These are phyloP conservation scores for Catagonus wagneri DNA, from an alignment of 2,113 vertebrate genomes.

Conservation along the genomic window DNA sequence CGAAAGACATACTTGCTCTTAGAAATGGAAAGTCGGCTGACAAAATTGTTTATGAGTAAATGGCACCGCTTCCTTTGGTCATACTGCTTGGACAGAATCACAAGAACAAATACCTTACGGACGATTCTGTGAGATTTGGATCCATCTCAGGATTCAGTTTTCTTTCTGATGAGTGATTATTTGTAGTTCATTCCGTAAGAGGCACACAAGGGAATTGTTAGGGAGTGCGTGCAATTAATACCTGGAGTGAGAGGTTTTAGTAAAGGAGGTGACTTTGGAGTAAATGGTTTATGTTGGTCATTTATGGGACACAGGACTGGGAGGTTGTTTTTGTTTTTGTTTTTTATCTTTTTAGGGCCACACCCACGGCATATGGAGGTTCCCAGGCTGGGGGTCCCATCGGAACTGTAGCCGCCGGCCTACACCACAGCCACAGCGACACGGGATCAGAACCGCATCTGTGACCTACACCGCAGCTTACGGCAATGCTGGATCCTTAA, in stretches of 20 bases:
- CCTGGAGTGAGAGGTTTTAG: neutral
- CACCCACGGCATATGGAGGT: no score
- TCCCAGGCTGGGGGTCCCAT: no score
- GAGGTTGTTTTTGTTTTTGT: neutral
- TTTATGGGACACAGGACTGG: neutral
- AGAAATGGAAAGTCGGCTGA: neutral
- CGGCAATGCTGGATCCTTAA: no score
- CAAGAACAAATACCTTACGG: neutral
- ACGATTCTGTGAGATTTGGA: conserved; percentile 1
- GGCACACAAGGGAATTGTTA: neutral
- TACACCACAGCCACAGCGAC: no score
- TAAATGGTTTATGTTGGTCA: neutral
- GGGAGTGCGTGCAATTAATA: neutral
- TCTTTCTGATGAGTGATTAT: neutral
- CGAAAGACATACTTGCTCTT: conserved; percentile 23
- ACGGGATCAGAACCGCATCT: no score
- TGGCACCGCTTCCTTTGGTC: neutral
- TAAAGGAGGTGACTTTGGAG: neutral
- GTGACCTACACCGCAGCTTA: no score
- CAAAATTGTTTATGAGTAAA: neutral
- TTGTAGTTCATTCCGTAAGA: neutral
- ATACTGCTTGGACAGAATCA: neutral
- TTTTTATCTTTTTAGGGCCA: no score
- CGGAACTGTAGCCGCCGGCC: no score
- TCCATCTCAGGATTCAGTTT: conserved; percentile 35